Evolutionary conservation across 2,888 invertebrate genomes (phyloP).

Genomic region (Gonocerus acuteangulatus): DNA sequence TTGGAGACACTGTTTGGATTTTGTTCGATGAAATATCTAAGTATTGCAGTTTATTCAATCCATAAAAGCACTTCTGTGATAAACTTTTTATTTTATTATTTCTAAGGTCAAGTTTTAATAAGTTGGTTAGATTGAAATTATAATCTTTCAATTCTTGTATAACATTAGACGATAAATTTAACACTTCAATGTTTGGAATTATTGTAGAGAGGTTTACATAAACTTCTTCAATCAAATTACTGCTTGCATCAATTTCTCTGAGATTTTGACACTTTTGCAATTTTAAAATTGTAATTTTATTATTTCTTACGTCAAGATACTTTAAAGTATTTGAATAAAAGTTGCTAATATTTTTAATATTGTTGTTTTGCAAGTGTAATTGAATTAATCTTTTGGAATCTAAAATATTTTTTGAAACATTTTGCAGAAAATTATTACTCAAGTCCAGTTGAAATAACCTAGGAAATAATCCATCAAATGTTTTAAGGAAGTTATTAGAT

Average conservation of each 20-base stretch:
- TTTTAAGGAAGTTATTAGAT: slow-evolving; percentile 24
- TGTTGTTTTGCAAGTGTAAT: slow-evolving; percentile 45
- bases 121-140: slow-evolving; percentile 33
- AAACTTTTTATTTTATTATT: slow-evolving; percentile 38
- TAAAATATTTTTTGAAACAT: slow-evolving; percentile 38
- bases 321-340: slow-evolving; percentile 27
- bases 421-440: slow-evolving; percentile 37
- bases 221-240: slow-evolving; percentile 31
- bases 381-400: slow-evolving; percentile 40
- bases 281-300: slow-evolving; percentile 21
- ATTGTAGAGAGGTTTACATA: slow-evolving; percentile 22
- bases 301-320: slow-evolving; percentile 39
- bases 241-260: slow-evolving; percentile 31
- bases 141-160: slow-evolving; percentile 35
- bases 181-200: slow-evolving; percentile 37
- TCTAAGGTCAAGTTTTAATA: slow-evolving; percentile 40
- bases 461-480: slow-evolving; percentile 17
- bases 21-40: slow-evolving; percentile 57
- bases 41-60: slow-evolving; percentile 45
- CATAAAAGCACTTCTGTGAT: slow-evolving; percentile 33
- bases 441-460: slow-evolving; percentile 38
- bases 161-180: slow-evolving; percentile 40
- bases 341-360: slow-evolving; percentile 39
- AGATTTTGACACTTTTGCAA: slow-evolving; percentile 25
- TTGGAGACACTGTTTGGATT: slow-evolving; percentile 47